Evolutionary conservation across 2,797 vertebrate genomes (phyloP), one percentile per base, ranked within the genome.

Genomic region (Pipistrellus kuhlii): DNA sequence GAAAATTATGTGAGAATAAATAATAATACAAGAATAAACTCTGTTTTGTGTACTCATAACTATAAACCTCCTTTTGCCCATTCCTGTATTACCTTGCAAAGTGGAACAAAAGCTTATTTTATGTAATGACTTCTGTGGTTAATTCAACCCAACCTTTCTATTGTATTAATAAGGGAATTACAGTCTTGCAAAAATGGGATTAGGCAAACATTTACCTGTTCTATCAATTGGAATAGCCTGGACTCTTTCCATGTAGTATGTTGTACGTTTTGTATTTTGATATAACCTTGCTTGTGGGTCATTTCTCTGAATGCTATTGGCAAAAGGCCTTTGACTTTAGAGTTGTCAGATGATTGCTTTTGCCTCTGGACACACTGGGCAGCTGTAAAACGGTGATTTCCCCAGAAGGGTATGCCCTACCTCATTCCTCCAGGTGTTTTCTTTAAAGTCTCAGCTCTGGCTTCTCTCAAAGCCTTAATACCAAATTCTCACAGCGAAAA

Each of bases 311-410:
- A 5, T 30, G 25, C 27, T 53, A 32, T 30, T 51, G 14, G 21
- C 78, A 62, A 84, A 85, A 30, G 35, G 6, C 44, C 77, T 85
- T 88, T 66, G 18, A 73, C 46, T 94, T 94, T 46, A 20, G 46
- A 71, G 32, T 94, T 78, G 77, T 73, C 73, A 59, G 82, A 62
- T 83, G 41, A 83, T 85, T 81, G n/a, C 41, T 81, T 94, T 44
- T 51, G 41, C 48, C 35, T 38, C 44, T 83, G 32, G 41, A 35
- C 27, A 84, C 27, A 77, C 27, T 44, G 41, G 17, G 23, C 4
- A 55, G 46, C 51, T 73, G 88, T 51, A 55, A 57, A 55, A 93
- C 41, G 1, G 30, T 78, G 48, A 27, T 76, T 20, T 13, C 46
- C 51, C 21, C 12, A 25, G 30, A 81, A 87, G 30, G 10, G 32